Evolutionary conservation across 2,888 invertebrate species (phyloP), one percentile per base, ranked within the genome.

Genomic region (Carcina quercana): DNA sequence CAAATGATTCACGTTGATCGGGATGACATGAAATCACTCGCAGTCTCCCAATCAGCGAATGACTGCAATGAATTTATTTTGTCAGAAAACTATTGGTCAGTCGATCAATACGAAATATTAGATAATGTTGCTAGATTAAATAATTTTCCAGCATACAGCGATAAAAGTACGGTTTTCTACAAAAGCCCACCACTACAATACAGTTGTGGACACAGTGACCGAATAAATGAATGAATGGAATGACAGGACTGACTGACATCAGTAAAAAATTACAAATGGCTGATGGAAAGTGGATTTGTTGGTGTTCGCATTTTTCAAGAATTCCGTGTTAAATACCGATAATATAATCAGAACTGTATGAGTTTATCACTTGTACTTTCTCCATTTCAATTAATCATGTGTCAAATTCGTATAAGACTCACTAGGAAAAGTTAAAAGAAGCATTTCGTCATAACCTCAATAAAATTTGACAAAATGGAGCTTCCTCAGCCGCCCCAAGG

Each of bases 401-500:
- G 25, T 24, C 6, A 20, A 3, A n/a, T 20, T 10, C 3, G 12
- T 11, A 25, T 12, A n/a, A 14, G 8, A 25, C 2, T 25, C 5
- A 13, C 10, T 12, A 11, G 10, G 10, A 5, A 28, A 10, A 33
- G 19, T 17, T 33, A 14, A 29, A 20, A 3, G 29, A 30, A 30
- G 25, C 25, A 7, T 24, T 24, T 8, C 29, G 31, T 29, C 42
- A 38, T 79, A 79, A 80, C 79, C 78, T 73, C 67, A 65, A 59
- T 62, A 57, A 38, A 39, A 30, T 42, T 43, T 38, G 42, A 51
- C 36, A 70, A 74, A 75, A 82, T 82, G 82, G 82, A 82, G 64
- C 78, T 80, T 48, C 82, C 82, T 25, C 87, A 87, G 59, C 86
- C 89, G 34, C 89, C 89, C 42, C 87, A 86, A 86, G 89, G 89